A percentile compares a stretch with the other conserved stretches of the same genome.
Conservation (phyloP, 2,888 invertebrate genomes). For the Chloromyia formosa region DNA sequence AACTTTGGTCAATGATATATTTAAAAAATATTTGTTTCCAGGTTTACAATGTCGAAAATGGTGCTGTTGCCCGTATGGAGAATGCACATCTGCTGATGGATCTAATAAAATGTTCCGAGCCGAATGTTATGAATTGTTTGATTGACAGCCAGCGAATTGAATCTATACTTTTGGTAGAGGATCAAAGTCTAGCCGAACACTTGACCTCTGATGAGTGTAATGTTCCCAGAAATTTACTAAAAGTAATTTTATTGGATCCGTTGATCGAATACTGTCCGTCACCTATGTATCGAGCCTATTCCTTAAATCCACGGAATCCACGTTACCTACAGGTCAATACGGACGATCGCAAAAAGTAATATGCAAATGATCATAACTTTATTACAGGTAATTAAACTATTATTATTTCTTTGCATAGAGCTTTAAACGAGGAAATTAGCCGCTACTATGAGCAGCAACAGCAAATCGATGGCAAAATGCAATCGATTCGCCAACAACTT, state of each 20-base stretch:
- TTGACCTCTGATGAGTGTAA: constrained; percentile 72
- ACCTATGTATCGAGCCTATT: constrained; percentile 80
- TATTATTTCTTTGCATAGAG: constrained; percentile 44
- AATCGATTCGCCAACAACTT: constrained; percentile 50
- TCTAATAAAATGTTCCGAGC: constrained; percentile 76
- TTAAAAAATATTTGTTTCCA: too few species aligned
- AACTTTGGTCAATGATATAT: too few species aligned
- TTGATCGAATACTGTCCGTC: constrained; percentile 75
- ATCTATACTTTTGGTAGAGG: constrained; percentile 74
- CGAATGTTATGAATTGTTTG: constrained; percentile 83
- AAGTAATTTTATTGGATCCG: constrained; percentile 73
- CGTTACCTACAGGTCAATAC: constrained; percentile 74
- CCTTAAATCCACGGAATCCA: constrained; percentile 67
- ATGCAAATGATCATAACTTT: constrained; percentile 38
- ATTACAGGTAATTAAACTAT: constrained; percentile 12
- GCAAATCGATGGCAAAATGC: constrained; percentile 49
- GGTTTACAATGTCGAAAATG: constrained; percentile 64
- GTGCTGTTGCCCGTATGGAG: constrained; percentile 54
- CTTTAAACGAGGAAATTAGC: constrained; percentile 50
- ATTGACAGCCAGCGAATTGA: constrained; percentile 83
- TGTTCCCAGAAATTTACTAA: constrained; percentile 75
- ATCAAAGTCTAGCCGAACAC: constrained; percentile 71
- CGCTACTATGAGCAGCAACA: constrained; percentile 43
- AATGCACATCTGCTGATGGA: constrained; percentile 68
- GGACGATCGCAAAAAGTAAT: constrained; percentile 67